Base-by-base conservation (phyloP, 1,140 invertebrate species). In the Bombus waltoni region DNA sequence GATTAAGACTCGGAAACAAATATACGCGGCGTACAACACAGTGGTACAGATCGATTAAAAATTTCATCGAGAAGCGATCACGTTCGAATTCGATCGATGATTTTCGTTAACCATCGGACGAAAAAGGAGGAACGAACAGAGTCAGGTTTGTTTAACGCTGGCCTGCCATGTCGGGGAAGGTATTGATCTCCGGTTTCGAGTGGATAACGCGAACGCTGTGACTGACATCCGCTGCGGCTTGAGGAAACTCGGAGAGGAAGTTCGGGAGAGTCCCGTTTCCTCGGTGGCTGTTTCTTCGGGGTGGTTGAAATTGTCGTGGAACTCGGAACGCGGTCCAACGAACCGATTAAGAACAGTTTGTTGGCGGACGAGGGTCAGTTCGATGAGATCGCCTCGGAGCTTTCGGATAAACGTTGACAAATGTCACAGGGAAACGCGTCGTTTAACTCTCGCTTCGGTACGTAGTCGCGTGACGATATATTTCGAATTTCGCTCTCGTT, bases 201-300 rank as follows among this genome's bases (percentile, higher is more conserved):
- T 53, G 73, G 44, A 75, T 75, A 75, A 53, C 73, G 32, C 32
- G 73, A 53, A 44, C 32, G 35, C 73, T 75, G 73, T 44, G 18
- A 53, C 44, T 32, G 73, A 75, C 73, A 32, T 35, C 13, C 44
- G 32, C 44, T 32, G 44, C 8, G 47, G 74, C 57, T 57, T n/a
- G 42, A 44, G 42, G 15, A 73, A 66, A 87, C 72, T 57, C 42
- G 40, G 28, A 1, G 38, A 71, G 13, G 28, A 72, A 72, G 70
- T 72, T 47, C 68, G 74, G 47, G 25, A 81, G 80, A 87, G 62
- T 15, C 9, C 44, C 18, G 62, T 71, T 86, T 65, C 38, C 40
- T n/a, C 25, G 35, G 0, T 3, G 71, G 40, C n/a, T 42, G 70
- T 72, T 72, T 72, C 70, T n/a, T 42, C 11, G 40, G n/a, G 44